Evolutionary conservation across 2,797 vertebrate species (phyloP).

Genomic region (Tangara arthus): DNA sequence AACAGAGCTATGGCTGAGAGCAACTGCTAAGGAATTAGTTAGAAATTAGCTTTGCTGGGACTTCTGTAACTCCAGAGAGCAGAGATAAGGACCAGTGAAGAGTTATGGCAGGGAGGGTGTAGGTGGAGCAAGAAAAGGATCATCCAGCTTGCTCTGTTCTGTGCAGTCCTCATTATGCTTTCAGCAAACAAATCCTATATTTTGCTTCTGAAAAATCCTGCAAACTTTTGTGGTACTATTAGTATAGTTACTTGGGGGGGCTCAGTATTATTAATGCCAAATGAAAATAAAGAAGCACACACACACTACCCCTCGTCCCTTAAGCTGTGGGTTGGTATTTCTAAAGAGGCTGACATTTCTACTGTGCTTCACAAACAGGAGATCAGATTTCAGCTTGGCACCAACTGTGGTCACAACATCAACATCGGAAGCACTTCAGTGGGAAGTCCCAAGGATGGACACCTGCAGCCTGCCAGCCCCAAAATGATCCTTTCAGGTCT

Average conservation of each 20-base stretch:
- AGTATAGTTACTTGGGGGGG: too few species aligned
- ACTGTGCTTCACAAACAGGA: neutral
- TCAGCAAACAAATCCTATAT: neutral
- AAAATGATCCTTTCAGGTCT: neutral
- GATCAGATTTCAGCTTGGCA: neutral
- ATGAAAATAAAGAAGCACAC: neutral
- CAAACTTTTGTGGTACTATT: neutral
- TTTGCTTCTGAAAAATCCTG: neutral
- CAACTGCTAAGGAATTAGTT: neutral
- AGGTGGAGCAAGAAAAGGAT: neutral
- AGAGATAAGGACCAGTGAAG: neutral
- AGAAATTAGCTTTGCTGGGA: neutral
- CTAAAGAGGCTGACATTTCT: neutral
- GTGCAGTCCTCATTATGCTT: neutral
- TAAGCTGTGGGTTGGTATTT: neutral
- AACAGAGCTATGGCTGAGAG: neutral
- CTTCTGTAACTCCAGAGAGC: neutral
- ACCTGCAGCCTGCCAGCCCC: neutral
- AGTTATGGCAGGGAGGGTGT: accelerated
- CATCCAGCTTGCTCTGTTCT: neutral
- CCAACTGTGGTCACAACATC: neutral
- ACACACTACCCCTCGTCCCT: neutral
- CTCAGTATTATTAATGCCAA: neutral
- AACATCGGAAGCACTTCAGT: neutral
- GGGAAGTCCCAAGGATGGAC: neutral